Percentiles rank a stretch among this genome's conserved stretches.
These are phyloP conservation scores for Hystrix brachyura DNA, from an alignment of 2,113 vertebrate species.

Conservation along the genomic window DNA sequence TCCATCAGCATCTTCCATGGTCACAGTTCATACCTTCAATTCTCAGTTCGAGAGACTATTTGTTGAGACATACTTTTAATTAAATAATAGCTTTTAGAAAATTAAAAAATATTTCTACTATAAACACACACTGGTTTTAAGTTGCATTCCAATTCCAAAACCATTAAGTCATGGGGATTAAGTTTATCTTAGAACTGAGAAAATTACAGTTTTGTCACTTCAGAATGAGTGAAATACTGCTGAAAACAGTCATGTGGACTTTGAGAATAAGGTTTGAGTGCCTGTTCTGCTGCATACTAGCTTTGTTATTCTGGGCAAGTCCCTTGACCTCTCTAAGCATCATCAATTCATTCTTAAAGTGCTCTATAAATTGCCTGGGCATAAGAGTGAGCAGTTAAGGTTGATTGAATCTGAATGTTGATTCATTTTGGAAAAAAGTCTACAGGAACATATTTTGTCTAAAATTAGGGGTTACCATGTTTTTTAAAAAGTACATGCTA, in stretches of 20 bases:
- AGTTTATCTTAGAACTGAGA: constrained; percentile 53
- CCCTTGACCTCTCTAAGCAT: constrained; percentile 39
- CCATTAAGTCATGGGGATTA: background rate
- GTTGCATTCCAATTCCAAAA: constrained; percentile 61
- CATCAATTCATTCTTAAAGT: constrained; percentile 36
- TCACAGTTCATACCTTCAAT: background rate
- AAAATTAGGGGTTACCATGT: constrained; percentile 24
- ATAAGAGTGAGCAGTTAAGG: constrained; percentile 15
- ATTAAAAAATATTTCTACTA: background rate
- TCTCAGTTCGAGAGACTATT: background rate
- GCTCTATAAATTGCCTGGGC: constrained; percentile 23
- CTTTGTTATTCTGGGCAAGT: constrained; percentile 54
- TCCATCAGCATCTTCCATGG: background rate
- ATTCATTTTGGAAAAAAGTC: constrained; percentile 57
- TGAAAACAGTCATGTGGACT: background rate
- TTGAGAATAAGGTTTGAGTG: background rate
- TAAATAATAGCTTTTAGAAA: constrained; percentile 44
- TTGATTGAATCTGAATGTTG: constrained; percentile 16
- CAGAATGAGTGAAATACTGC: constrained; percentile 21
- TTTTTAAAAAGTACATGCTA: background rate
- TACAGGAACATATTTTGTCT: constrained; percentile 49
- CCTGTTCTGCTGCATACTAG: background rate
- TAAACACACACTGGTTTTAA: constrained; percentile 42
- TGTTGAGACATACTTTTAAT: constrained; percentile 55
- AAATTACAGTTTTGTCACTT: constrained; percentile 42